phyloP scores from a whole-genome alignment of 1,140 invertebrate species.

The Zophobas atratus region DNA sequence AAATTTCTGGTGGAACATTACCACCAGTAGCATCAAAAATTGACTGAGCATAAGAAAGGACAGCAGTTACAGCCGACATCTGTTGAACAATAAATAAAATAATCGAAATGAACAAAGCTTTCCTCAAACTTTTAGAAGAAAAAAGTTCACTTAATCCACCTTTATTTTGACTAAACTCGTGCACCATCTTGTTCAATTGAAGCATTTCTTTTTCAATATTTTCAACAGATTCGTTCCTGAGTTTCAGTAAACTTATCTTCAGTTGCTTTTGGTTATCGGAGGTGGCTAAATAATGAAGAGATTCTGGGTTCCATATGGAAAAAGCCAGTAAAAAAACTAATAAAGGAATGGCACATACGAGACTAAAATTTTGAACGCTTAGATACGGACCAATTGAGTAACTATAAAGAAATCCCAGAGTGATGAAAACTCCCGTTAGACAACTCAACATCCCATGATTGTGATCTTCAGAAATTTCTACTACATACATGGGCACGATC shows the following conservation, averaged over 20 bases:
- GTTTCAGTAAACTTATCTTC: too few species aligned
- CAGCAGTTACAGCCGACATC: conserved; percentile 84
- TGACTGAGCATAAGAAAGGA: conserved; percentile 83
- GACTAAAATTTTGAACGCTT: conserved; percentile 71
- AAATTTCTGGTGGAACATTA: conserved; percentile 71
- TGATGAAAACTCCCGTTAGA: conserved; percentile 83
- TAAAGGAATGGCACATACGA: conserved; percentile 68
- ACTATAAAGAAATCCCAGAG: conserved; percentile 81
- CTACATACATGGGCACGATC: conserved; percentile 85
- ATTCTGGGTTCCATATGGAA: conserved; percentile 75
- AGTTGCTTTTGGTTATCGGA: background rate
- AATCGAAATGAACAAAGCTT: conserved; percentile 78
- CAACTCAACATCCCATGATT: conserved; percentile 84
- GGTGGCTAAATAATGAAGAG: conserved; percentile 72
- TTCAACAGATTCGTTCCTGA: too few species aligned
- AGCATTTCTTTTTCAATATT: background rate
- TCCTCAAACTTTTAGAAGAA: conserved; percentile 67
- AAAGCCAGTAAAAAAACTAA: conserved; percentile 70
- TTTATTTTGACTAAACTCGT: conserved; percentile 60
- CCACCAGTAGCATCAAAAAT: conserved; percentile 79
- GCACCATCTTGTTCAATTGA: conserved; percentile 64
- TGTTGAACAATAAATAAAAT: conserved; percentile 82
- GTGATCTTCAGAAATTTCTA: conserved; percentile 85
- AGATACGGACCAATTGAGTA: conserved; percentile 78
- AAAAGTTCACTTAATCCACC: conserved; percentile 73